Percentiles rank a stretch among this genome's conserved stretches.
phyloP scores from a whole-genome alignment of 2,113 vertebrate genomes.

The Deroptyus accipitrinus region DNA sequence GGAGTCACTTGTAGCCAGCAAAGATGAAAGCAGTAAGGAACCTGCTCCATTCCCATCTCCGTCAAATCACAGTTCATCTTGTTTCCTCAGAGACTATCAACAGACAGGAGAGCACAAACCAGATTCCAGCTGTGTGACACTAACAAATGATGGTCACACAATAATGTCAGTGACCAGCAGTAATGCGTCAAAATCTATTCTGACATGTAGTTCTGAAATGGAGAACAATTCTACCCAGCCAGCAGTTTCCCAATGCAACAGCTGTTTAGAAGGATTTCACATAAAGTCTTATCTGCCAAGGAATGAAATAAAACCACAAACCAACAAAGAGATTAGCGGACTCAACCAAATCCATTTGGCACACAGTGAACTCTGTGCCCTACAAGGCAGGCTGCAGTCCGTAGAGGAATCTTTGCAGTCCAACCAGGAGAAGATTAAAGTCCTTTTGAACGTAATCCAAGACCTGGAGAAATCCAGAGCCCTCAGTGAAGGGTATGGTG shows the following conservation, averaged over 20 bases:
- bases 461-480: constrained; percentile 97
- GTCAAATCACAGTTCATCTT: constrained; percentile 43
- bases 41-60: constrained; percentile 15
- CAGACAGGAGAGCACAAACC: constrained; percentile 27
- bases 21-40: constrained; percentile 54
- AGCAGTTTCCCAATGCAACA: constrained; percentile 38
- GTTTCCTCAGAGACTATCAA: constrained; percentile 29
- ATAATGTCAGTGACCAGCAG: background rate
- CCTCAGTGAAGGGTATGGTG: constrained; percentile 91
- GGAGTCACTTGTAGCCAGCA: constrained; percentile 23
- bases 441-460: constrained; percentile 97
- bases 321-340: constrained; percentile 45
- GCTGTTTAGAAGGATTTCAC: constrained; percentile 55
- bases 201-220: background rate
- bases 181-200: background rate
- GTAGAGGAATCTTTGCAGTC: constrained; percentile 93
- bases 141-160: background rate
- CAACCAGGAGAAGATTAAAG: constrained; percentile 98
- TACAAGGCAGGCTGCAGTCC: constrained; percentile 87
- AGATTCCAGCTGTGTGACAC: background rate
- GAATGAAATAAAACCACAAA: constrained; percentile 55
- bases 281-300: constrained; percentile 38
- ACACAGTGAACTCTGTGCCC: constrained; percentile 71
- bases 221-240: constrained; percentile 30
- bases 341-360: constrained; percentile 71